These are phyloP conservation scores for Lagopus leucura DNA, from an alignment of 2,113 vertebrate species.

Conservation along the genomic window DNA sequence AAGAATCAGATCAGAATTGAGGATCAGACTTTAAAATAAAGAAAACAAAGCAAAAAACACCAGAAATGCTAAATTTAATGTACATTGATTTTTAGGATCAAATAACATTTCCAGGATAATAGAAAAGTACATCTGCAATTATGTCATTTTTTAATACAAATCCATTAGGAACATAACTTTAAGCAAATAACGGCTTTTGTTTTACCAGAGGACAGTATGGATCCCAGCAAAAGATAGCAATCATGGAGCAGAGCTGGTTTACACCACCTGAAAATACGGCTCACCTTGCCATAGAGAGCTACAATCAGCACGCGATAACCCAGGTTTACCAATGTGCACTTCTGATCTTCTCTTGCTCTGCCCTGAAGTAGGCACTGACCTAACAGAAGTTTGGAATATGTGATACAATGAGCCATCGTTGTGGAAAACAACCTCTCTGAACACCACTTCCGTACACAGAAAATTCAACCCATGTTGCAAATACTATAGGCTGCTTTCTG, in stretches of 20 bases:
- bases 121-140: neutral
- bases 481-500: neutral
- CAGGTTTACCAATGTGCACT: neutral
- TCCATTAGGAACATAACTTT: neutral
- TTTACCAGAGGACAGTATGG: neutral
- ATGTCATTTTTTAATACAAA: neutral
- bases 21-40: neutral
- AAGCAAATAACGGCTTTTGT: neutral
- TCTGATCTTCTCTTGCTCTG: neutral
- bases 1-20: neutral
- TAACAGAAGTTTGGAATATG: neutral
- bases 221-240: neutral
- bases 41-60: neutral
- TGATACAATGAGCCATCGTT: neutral
- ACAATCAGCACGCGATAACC: neutral
- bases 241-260: neutral
- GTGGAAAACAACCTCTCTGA: accelerated
- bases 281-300: neutral
- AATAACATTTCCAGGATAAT: neutral
- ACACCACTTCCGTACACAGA: neutral
- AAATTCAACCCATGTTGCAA: neutral
- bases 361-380: neutral
- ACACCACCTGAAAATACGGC: neutral
- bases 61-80: neutral
- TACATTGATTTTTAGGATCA: neutral